Evolutionary conservation across 2,113 vertebrate genomes (phyloP).

Genomic region (Seriola rivoliana): DNA sequence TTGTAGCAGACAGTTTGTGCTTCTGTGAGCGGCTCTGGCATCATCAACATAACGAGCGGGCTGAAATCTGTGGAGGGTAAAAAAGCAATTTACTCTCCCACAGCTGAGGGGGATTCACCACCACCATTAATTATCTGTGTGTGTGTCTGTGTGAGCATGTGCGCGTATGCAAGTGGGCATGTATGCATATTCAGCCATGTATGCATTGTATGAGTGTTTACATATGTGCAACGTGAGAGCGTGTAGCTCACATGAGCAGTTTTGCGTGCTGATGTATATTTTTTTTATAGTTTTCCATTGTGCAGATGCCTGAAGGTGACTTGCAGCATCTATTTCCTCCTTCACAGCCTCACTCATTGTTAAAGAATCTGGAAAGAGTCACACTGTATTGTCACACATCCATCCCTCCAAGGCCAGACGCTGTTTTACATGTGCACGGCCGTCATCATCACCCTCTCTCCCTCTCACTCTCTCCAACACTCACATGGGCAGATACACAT

Average conservation of each 20-base stretch:
- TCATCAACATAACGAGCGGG: slow-evolving; percentile 83
- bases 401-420: slow-evolving; percentile 42
- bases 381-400: slow-evolving; percentile 54
- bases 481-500: neutral
- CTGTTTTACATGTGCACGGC: slow-evolving; percentile 38
- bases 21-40: slow-evolving; percentile 75
- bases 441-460: slow-evolving; percentile 45
- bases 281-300: slow-evolving; percentile 29
- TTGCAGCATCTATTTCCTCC: slow-evolving; percentile 57
- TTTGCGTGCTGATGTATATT: slow-evolving; percentile 19
- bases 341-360: slow-evolving; percentile 54
- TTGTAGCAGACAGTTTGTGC: slow-evolving; percentile 75
- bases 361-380: slow-evolving; percentile 65
- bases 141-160: slow-evolving; percentile 45
- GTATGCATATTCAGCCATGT: neutral
- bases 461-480: neutral
- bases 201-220: slow-evolving; percentile 28
- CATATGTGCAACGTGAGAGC: slow-evolving; percentile 8
- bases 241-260: neutral
- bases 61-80: slow-evolving; percentile 85
- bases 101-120: slow-evolving; percentile 82
- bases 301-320: slow-evolving; percentile 66
- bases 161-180: slow-evolving; percentile 11
- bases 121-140: slow-evolving; percentile 81
- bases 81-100: slow-evolving; percentile 85